Base-by-base conservation (phyloP, 2,888 invertebrate genomes). In the Stramonita haemastoma region DNA sequence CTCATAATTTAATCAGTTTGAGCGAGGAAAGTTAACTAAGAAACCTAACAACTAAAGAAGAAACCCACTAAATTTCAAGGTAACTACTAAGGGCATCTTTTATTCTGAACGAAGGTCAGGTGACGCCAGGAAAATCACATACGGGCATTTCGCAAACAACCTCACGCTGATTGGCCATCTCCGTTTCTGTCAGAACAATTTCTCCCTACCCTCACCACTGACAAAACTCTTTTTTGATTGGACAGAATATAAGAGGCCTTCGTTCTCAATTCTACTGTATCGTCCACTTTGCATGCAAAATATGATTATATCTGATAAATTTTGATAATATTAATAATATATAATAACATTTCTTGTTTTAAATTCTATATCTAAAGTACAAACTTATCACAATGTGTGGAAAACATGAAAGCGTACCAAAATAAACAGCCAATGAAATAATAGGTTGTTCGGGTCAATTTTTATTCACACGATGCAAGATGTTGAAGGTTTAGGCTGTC, bases 381-480 rank as follows among this genome's bases (percentile, higher is more conserved):
- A 85, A 26, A 66, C 32, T 56, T 29, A 88, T 57, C 79, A 87
- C 81, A 73, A 88, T 26, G 11, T 2, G 19, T 8, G 60, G 29
- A 85, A 57, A 22, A 32, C 56, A 32, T 4, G 15, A 85, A 4
- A 8, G 11, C 22, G 57, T 36, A 77, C 70, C 73, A 60, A 84
- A 79, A 87, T 84, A 66, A 84, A 84, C 89, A 89, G 89, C 90
- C 90, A 90, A 90, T 90, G 87, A 86, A 73, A 85, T 34, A 36
- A 32, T 60, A 79, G 87, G 89, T 90, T 89, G 73, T 84, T 81
- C 81, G 81, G 85, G 90, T 89, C 88, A 85, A 66, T 89, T 90
- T 90, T 86, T 91, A 88, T 90, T 89, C 89, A 91, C 93, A 93
- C 93, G 94, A 94, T 94, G 95, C 94, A 94, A 94, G 95, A 95